These are phyloP conservation scores for Drosophila obscura DNA, from an alignment of 1,140 invertebrate genomes.

Conservation along the genomic window DNA sequence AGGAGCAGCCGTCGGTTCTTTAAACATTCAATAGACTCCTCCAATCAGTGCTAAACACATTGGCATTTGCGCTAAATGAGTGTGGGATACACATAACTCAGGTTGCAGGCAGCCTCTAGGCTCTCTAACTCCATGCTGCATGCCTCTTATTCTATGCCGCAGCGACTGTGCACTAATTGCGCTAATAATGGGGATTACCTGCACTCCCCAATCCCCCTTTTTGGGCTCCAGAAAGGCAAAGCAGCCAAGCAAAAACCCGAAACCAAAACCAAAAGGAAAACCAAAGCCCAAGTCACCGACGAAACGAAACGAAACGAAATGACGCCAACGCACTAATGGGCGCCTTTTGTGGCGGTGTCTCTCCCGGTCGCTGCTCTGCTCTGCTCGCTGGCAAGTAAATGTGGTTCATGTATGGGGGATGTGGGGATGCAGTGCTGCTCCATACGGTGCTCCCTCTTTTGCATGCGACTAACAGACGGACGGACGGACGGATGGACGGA, in stretches of 20 bases:
- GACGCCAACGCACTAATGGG: constrained; percentile 77
- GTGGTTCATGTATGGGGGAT: constrained; percentile 16
- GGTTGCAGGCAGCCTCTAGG: constrained; percentile 13
- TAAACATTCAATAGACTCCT: constrained; percentile 43
- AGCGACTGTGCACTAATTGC: constrained; percentile 63
- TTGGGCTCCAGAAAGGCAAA: constrained; percentile 29
- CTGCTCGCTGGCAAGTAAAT: constrained; percentile 16
- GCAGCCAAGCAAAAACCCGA: constrained; percentile 12
- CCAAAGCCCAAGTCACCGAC: constrained; percentile 5
- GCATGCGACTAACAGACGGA: constrained; percentile 43
- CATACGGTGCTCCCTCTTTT: constrained; percentile 20
- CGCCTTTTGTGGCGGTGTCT: constrained; percentile 42
- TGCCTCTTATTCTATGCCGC: constrained; percentile 3
- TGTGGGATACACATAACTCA: constrained; percentile 50
- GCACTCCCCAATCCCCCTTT: too few relatives aligned
- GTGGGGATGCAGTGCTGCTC: constrained; percentile 33
- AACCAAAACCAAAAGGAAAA: constrained; percentile 19
- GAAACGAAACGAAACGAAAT: constrained; percentile 18
- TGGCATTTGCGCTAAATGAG: constrained; percentile 40
- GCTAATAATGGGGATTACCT: constrained; percentile 80
- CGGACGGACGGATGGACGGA: neutral
- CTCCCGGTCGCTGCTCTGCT: constrained; percentile 42
- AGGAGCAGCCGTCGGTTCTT: constrained; percentile 2
- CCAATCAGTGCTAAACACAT: constrained; percentile 76
- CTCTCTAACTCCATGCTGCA: neutral